Conservation (phyloP, 2,113 vertebrate genomes). For the Rynchops niger region DNA sequence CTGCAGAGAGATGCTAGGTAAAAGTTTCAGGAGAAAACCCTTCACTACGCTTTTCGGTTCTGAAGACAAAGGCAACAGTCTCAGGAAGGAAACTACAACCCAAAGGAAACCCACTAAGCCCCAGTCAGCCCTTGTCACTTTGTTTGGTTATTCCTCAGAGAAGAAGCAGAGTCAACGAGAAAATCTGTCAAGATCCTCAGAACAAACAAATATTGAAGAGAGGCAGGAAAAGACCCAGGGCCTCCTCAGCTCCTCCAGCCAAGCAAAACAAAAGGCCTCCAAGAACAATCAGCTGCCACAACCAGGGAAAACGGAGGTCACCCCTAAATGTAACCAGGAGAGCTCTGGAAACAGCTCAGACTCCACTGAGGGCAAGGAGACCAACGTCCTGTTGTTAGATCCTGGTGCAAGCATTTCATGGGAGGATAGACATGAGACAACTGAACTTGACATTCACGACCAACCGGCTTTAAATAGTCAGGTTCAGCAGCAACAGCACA, state of each 20-base stretch:
- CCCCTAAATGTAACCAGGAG: background rate
- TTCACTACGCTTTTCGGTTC: conserved; percentile 74
- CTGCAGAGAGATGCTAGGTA: conserved; percentile 62
- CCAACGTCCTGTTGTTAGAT: background rate
- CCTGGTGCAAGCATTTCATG: background rate
- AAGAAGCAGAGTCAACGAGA: conserved; percentile 47
- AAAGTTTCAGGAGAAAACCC: conserved; percentile 71
- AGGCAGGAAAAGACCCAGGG: background rate
- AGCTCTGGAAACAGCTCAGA: background rate
- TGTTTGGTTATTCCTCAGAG: conserved; percentile 73
- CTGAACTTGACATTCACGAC: background rate
- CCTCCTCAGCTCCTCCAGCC: background rate
- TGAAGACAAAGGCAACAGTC: conserved; percentile 55
- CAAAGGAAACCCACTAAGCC: conserved; percentile 68
- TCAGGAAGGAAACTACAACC: conserved; percentile 26
- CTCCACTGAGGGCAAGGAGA: background rate
- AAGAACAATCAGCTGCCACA: background rate
- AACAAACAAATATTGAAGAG: background rate
- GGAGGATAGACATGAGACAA: background rate
- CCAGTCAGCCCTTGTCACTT: conserved; percentile 70
- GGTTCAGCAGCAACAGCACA: background rate
- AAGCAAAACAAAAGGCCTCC: background rate
- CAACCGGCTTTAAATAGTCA: background rate
- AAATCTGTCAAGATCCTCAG: background rate
- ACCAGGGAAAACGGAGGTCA: background rate